Base-by-base conservation (phyloP, 1,140 invertebrate species). In the Pseudomyrmex pallidus region DNA sequence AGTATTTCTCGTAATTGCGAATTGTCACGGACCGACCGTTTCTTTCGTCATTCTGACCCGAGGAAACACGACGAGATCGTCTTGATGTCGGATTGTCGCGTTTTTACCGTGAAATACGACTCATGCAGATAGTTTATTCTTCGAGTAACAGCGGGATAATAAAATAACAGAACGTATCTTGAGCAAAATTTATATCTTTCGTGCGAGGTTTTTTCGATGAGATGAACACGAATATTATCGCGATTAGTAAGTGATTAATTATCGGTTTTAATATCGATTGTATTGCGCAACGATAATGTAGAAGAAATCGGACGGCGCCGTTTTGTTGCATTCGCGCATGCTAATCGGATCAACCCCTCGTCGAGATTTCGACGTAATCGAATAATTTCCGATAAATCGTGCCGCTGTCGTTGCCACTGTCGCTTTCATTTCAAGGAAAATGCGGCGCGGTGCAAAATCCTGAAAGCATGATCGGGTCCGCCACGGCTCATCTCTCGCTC, bases 1-100 rank as follows among this genome's bases (percentile, higher is more conserved):
- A 84, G 56, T 84, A 80, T 84, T 84, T 57, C 83, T 70, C 83
- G 56, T 84, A 84, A 84, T 84, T 84, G 63, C 83, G 20, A 68
- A 76, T 80, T 59, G 54, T 59, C 74, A 67, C 56, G 66, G 48
- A 59, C 62, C 20, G 63, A n/a, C 56, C 74, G 80, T 74, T 83
- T 74, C 50, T 54, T 63, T 56, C 48, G 72, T 63, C 52, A 15
- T 64, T 56, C 73, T 52, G 22, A 52, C 17, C 20, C 72, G 44
- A 44, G 35, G 52, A 83, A 54, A 50, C 50, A 20, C 48, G 56
- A 12, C 7, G 44, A 76, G 50, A 54, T 52, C 52, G 52, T 50
- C 44, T 35, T 20, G 22, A 63, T 62, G 57, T 54, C 13, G 61
- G 20, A 63, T 74, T 50, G 35, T n/a, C 57, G 15, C n/a, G 68